Conservation (phyloP, 2,888 invertebrate species). For the Caenorhabditis afra region DNA sequence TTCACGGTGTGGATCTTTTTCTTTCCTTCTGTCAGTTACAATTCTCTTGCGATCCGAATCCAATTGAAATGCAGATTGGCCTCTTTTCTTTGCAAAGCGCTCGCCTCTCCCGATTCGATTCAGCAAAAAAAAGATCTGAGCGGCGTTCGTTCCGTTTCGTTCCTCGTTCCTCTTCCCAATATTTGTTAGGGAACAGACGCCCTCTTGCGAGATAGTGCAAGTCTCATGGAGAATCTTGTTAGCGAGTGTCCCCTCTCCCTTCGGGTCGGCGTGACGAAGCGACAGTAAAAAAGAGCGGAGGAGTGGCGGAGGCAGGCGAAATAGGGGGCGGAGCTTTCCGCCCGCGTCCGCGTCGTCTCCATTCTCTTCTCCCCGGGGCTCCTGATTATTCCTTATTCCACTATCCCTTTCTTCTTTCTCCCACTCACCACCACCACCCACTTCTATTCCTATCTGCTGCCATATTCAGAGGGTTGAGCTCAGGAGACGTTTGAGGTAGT, state of each 20-base stretch:
- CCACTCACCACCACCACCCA: too few species aligned
- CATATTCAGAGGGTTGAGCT: conserved; percentile 1
- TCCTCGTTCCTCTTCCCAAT: conserved; percentile 29
- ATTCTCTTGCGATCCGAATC: too few species aligned
- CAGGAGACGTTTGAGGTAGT: conserved; percentile 59
- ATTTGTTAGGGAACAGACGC: conserved; percentile 32
- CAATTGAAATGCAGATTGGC: conserved; percentile 3
- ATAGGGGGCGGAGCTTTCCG: conserved; percentile 24
- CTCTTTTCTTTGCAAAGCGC: neutral
- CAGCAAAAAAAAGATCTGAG: conserved; percentile 29
- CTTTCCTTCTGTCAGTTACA: neutral
- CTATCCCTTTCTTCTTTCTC: neutral
- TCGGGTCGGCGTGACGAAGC: conserved; percentile 38
- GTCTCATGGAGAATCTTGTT: conserved; percentile 32
- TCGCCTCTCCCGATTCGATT: neutral
- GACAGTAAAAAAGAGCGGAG: conserved; percentile 19
- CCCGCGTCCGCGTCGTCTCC: neutral
- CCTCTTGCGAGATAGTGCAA: conserved; percentile 30
- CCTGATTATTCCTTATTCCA: conserved; percentile 37
- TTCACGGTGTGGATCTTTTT: too few species aligned
- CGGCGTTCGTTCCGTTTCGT: conserved; percentile 14
- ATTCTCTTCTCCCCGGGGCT: conserved; percentile 8
- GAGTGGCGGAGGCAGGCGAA: conserved; percentile 1
- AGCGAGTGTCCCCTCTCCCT: too few species aligned
- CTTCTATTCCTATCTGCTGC: conserved; percentile 11